phyloP scores from a whole-genome alignment of 2,113 vertebrate species.

The Perca schrenkii region DNA sequence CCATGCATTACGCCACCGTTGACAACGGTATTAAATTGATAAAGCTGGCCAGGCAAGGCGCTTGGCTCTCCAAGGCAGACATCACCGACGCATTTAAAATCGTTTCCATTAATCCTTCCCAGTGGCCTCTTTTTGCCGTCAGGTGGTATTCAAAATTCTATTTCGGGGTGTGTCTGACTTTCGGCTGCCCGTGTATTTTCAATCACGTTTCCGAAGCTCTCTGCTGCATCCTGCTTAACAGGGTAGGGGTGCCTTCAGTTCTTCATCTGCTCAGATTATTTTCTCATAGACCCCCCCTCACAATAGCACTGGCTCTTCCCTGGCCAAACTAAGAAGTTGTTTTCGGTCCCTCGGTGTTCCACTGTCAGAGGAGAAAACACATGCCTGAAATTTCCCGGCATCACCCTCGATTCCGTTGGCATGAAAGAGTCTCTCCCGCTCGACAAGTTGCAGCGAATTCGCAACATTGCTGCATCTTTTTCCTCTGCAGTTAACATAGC shows the following conservation, averaged over 20 bases:
- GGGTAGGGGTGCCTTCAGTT: not conserved
- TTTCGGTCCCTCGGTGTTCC: not conserved
- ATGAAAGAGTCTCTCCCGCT: not conserved
- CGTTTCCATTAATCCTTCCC: not conserved
- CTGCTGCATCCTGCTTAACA: not conserved
- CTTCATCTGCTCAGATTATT: not conserved
- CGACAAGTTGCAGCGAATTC: not conserved
- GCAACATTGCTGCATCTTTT: not conserved
- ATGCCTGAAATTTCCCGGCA: not conserved
- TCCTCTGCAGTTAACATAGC: too few relatives aligned
- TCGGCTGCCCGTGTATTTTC: not conserved
- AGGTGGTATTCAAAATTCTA: not conserved
- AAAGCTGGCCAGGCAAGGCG: not conserved
- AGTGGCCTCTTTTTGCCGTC: not conserved
- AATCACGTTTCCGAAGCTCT: not conserved
- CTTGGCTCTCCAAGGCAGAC: not conserved
- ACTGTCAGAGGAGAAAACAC: not conserved
- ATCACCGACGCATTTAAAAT: not conserved
- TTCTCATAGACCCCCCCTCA: not conserved
- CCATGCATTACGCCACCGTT: not conserved
- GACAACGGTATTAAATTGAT: not conserved
- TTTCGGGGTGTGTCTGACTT: not conserved
- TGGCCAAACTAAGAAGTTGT: not conserved
- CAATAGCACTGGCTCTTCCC: not conserved
- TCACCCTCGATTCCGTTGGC: not conserved